Evolutionary conservation across 2,797 vertebrate genomes (phyloP), one percentile per base, ranked within the genome.

Genomic region (Malacoraja senta): DNA sequence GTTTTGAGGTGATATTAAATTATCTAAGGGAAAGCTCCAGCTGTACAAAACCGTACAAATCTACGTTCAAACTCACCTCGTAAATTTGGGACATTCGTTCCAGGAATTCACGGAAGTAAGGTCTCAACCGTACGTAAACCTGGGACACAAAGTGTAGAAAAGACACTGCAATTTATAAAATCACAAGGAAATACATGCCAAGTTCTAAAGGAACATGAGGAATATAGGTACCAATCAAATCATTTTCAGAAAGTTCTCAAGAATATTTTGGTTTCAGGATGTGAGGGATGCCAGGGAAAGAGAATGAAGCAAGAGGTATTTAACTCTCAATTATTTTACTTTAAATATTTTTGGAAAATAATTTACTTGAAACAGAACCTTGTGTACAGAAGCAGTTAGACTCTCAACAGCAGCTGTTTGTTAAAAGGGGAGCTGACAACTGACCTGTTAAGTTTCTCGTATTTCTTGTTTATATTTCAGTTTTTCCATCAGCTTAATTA

Each of bases 1-100:
- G 58, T 88, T 35, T 1, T 35, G 84, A 61, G 68, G 38, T 88
- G 53, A 65, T 86, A 15, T 32, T 32, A 86, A 86, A 32, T 65
- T 15, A 84, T 88, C 61, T 19, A 88, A 32, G 17, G n/a, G 15
- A 21, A 32, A 68, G 61, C 35, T 21, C 65, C 8, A 19, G 84
- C n/a, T 88, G 15, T 35, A 65, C n/a, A 21, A 10, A 15, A 68
- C 7, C 9, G 68, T 68, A 68, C 63, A 88, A 10, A 68, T 32
- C 13, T 24, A 8, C 1, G 38, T 0, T 0, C 79, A 94, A 93
- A 94, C 93, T 96, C 97, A 99, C 98, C 98, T 99, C 99, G 94
- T 99, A 99, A 95, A 99, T 99, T 95, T 99, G 98, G 96, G 99
- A 99, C 99, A 99, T 99, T 74, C 99, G 97, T 94, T 99, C 98